Base-by-base conservation (phyloP, 2,888 invertebrate species). In the Buathra laborator region DNA sequence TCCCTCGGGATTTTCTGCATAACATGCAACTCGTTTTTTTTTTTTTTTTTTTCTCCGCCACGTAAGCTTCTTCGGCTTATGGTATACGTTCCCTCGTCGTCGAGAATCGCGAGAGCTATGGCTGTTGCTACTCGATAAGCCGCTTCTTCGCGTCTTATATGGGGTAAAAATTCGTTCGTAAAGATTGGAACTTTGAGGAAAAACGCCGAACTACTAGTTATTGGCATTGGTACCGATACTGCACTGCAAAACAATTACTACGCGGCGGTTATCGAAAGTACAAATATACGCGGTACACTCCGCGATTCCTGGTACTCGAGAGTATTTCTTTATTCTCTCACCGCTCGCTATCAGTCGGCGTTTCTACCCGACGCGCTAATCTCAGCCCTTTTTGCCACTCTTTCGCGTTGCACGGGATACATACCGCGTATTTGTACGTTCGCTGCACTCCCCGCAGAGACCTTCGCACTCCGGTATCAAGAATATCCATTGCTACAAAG, bases 111-210 rank as follows among this genome's bases (percentile, higher is more conserved):
- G 83, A 66, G 70, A 78, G 66, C 68, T 77, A 81, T 70, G 74
- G 81, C 64, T 77, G 37, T 87, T 87, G 79, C 67, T 64, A 70
- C 64, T 44, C 87, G 90, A 89, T 90, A 89, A 91, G 87, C 86
- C 68, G 51, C 78, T 53, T 19, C 43, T 24, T 24, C 66, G 64
- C 59, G 53, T 29, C 53, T 77, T 51, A 29, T 29, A 44, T 12
- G 12, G 46, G n/a, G 66, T 4, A 44, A 77, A 37, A 37, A 37
- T 2, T 24, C 9, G 37, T 19, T 37, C 19, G 64, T 9, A 29
- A n/a, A 70, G 46, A 51, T 51, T 70, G 68, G 68, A 6, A 14
- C n/a, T 70, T 51, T 29, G 9, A 70, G 32, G n/a, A 32, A 46
- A 44, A 56, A 72, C 24, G 9, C 48, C 19, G 62, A 29, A 24